These are phyloP conservation scores for Mormyrops attenuatus DNA, from an alignment of 2,797 vertebrate genomes.

Conservation along the genomic window DNA sequence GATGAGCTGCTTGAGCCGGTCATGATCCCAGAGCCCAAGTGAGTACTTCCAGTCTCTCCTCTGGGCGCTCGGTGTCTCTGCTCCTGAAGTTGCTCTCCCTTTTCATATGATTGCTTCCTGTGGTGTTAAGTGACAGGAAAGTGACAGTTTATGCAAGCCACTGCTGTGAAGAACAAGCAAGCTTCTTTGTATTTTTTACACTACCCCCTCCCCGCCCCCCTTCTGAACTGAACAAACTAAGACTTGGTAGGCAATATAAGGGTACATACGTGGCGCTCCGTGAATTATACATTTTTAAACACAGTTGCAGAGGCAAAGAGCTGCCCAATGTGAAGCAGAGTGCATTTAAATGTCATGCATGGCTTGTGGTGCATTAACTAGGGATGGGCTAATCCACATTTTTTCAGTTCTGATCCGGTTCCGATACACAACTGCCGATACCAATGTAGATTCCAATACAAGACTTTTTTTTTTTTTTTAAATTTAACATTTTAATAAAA, in stretches of 20 bases:
- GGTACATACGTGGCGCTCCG: background rate
- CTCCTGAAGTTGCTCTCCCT: background rate
- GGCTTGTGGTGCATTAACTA: background rate
- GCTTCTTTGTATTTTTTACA: background rate
- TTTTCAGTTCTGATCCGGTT: no score
- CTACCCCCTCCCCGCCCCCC: no score
- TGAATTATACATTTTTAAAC: background rate
- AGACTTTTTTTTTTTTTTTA: no score
- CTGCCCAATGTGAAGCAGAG: background rate
- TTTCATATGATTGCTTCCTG: background rate
- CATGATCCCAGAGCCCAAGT: conserved; percentile 93
- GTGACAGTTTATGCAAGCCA: background rate
- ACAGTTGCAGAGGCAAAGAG: background rate
- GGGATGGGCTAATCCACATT: no score
- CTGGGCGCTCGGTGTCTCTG: background rate
- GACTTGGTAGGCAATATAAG: background rate
- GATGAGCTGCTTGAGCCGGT: conserved; percentile 95
- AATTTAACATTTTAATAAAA: no score
- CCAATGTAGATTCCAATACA: no score
- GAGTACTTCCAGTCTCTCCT: conserved; percentile 37
- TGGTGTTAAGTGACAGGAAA: background rate
- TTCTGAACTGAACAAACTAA: background rate
- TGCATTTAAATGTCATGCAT: background rate
- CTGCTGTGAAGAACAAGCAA: background rate
- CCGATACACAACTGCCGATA: no score